Percentiles rank a stretch among this genome's conserved stretches.
Evolutionary conservation across 1,140 invertebrate genomes (phyloP).

Genomic region (Magallana gigas): DNA sequence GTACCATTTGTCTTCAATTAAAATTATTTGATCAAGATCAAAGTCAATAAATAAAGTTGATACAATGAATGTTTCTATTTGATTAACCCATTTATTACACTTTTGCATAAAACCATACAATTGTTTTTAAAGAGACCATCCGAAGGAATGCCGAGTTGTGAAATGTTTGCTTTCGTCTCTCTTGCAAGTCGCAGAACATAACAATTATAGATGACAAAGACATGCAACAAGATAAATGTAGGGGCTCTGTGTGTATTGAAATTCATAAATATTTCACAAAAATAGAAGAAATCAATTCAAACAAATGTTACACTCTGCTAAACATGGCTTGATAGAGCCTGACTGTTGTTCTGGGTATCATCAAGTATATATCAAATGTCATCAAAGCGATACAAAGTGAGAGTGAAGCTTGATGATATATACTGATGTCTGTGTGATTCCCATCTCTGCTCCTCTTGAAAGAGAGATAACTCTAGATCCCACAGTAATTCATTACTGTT

Average conservation of each 20-base stretch:
- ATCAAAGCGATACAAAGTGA: neutral
- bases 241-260: constrained; percentile 1
- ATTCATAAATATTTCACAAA: constrained; percentile 15
- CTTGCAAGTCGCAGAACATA: neutral
- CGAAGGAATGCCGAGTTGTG: neutral
- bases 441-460: no score
- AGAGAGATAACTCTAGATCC: no score
- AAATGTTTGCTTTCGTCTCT: neutral
- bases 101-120: no score
- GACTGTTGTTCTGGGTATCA: neutral
- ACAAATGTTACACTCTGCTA: neutral
- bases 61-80: no score
- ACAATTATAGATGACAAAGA: constrained; percentile 1
- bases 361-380: neutral
- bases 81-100: no score
- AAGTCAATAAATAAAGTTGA: no score
- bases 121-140: neutral
- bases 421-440: neutral
- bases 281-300: neutral
- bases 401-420: neutral
- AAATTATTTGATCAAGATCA: no score
- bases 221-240: neutral
- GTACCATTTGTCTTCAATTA: no score
- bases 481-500: no score
- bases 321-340: neutral